A percentile compares a stretch with the other conserved stretches of the same genome.
phyloP scores from a whole-genome alignment of 1,140 invertebrate genomes.

The Nylanderia fulva region DNA sequence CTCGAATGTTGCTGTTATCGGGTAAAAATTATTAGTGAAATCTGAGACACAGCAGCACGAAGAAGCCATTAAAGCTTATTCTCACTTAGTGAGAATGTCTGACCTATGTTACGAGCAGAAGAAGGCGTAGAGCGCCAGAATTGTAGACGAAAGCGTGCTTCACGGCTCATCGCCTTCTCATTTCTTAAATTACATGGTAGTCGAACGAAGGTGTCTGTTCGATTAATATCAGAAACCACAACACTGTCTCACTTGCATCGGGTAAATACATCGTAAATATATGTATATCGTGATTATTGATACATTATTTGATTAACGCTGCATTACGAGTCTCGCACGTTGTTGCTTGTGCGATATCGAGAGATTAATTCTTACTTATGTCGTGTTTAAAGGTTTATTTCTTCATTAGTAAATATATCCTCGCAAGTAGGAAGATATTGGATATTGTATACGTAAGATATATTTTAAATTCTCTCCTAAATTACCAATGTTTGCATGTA shows the following conservation, averaged over 20 bases:
- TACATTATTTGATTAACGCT: background rate
- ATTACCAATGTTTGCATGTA: background rate
- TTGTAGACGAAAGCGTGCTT: constrained; percentile 48
- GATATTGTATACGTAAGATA: background rate
- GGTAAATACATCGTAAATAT: constrained; percentile 15
- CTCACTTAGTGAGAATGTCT: background rate
- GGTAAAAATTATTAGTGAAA: constrained; percentile 15
- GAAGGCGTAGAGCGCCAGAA: background rate
- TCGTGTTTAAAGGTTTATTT: background rate
- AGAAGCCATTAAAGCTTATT: constrained; percentile 13
- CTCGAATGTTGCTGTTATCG: background rate
- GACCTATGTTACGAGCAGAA: constrained; percentile 16
- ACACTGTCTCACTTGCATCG: constrained; percentile 10
- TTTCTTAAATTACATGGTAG: constrained; percentile 47
- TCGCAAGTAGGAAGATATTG: background rate
- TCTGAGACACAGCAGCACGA: background rate
- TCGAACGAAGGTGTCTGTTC: constrained; percentile 14
- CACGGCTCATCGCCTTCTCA: constrained; percentile 46
- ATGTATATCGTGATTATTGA: constrained; percentile 12
- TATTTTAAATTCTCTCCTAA: no score
- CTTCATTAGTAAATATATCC: background rate
- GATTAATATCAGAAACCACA: constrained; percentile 43
- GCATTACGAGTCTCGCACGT: background rate
- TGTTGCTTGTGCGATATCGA: constrained; percentile 3
- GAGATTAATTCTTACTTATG: background rate